Evolutionary conservation across 2,113 vertebrate genomes (phyloP), one percentile per base, ranked within the genome.

Genomic region (Cyprinodon tularosa): DNA sequence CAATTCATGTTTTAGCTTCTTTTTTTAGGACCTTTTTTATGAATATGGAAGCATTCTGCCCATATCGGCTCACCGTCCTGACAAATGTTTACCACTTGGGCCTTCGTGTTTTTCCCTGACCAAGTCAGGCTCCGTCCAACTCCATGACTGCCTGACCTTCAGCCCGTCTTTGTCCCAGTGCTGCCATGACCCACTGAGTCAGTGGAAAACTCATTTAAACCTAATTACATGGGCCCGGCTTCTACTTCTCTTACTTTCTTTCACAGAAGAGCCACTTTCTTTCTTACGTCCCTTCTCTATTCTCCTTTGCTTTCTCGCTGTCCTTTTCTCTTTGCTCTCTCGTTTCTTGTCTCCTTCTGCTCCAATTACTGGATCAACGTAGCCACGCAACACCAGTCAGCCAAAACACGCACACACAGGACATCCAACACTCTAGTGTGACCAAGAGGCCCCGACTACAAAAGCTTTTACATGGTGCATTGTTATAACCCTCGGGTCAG

Each of bases 191-290:
- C 93, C 91, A 89, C 80, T 82, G 85, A 91, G 82, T 93, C 91
- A 94, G 92, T 91, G 96, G 96, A 98, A 97, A 97, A 95, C 94
- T 96, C 93, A 96, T 96, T 96, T 95, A 93, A 89, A 94, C 75
- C 96, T 96, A 96, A 97, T 97, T 96, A 96, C 94, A 88, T 69
- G 80, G 86, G 65, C 83, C 66, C 15, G 82, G 71, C 80, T 77
- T 81, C 82, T 77, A 74, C 65, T 76, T 86, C 71, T 73, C 78
- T 83, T 80, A 85, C 86, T 80, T 88, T 89, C 90, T 84, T 84
- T 86, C 87, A 89, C 68, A 40, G 72, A 84, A 72, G 84, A 88
- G 71, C 62, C 57, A 81, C 86, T 88, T 88, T 77, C 85, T 85
- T 84, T 81, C 74, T 81, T 86, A 86, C 82, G 62, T 76, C 78